Conservation (phyloP, 2,797 vertebrate genomes). For the Pipistrellus pygmaeus region DNA sequence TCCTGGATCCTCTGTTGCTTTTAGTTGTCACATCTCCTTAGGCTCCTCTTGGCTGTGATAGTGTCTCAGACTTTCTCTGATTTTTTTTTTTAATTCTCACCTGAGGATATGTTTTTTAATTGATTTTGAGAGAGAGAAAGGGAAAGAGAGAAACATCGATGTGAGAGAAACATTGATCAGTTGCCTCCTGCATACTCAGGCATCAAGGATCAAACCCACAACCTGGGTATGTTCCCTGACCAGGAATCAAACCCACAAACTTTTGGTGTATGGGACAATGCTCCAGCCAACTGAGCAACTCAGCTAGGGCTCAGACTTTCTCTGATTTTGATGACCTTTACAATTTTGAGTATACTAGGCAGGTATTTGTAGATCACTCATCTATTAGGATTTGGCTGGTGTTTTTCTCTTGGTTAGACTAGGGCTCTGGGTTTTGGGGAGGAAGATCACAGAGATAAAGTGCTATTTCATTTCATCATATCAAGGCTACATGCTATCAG, state of each 20-base stretch:
- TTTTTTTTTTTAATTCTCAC: not conserved
- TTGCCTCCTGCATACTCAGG: not conserved
- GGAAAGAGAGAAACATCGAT: no score
- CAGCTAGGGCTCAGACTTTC: not conserved
- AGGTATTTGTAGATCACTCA: not conserved
- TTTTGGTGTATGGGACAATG: not conserved
- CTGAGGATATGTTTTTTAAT: not conserved
- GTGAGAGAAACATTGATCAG: not conserved
- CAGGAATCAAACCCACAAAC: not conserved
- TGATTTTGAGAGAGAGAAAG: not conserved
- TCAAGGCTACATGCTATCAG: not conserved
- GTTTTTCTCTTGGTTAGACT: constrained; percentile 42
- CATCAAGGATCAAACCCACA: not conserved
- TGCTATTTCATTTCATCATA: constrained; percentile 41
- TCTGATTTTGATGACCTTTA: constrained; percentile 34
- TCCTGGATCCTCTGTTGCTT: not conserved
- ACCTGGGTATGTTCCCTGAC: not conserved
- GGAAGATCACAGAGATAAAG: not conserved
- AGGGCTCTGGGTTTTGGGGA: not conserved
- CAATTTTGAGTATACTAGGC: not conserved
- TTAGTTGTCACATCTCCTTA: not conserved
- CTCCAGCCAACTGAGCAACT: not conserved
- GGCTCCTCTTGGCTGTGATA: not conserved
- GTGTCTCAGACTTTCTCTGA: constrained; percentile 19
- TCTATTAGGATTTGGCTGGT: not conserved